Conservation (phyloP, 2,888 invertebrate genomes). For the Lasius platythorax region DNA sequence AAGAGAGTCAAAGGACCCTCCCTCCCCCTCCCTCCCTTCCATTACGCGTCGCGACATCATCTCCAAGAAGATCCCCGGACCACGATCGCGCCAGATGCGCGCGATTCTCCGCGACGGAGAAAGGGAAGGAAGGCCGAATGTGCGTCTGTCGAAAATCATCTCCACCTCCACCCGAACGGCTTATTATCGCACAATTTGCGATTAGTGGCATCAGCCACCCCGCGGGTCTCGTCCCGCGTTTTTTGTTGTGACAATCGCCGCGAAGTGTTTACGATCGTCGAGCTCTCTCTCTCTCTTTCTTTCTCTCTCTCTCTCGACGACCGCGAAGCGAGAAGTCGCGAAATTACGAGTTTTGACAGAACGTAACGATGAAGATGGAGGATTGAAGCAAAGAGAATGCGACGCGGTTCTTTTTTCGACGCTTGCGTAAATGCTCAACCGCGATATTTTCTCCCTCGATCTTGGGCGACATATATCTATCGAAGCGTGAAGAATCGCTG, state of each 20-base stretch:
- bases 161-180: neutral
- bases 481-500: conserved; percentile 13
- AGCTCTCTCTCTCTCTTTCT: conserved; percentile 10
- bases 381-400: neutral
- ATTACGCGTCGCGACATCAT: conserved; percentile 20
- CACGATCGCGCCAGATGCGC: conserved; percentile 29
- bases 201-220: conserved; percentile 14
- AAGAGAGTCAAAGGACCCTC: neutral
- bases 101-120: neutral
- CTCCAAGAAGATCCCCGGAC: conserved; percentile 6
- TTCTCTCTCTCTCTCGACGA: too few relatives aligned
- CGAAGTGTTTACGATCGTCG: conserved; percentile 59
- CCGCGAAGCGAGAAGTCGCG: too few relatives aligned
- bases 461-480: neutral
- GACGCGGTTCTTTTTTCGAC: conserved; percentile 16
- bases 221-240: neutral
- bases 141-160: neutral
- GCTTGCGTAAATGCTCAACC: neutral
- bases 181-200: conserved; percentile 54
- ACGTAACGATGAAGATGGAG: conserved; percentile 49
- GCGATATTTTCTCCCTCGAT: neutral
- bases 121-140: neutral
- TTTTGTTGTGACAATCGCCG: conserved; percentile 61
- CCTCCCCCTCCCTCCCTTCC: neutral
- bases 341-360: conserved; percentile 47